Evolutionary conservation across 2,888 invertebrate species (phyloP), one percentile per base, ranked within the genome.

Genomic region (Psylliodes chrysocephalus): DNA sequence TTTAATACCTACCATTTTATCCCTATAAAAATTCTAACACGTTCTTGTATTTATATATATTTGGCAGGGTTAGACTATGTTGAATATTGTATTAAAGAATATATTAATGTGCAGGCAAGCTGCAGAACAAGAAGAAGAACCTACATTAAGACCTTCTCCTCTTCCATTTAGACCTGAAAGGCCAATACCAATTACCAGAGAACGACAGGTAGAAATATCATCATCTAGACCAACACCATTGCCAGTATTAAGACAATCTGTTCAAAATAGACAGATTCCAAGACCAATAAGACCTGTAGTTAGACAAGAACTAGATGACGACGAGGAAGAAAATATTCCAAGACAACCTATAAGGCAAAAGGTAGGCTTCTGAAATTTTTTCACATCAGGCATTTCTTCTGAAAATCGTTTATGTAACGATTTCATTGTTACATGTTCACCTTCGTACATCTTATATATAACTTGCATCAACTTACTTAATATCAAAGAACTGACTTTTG

Each of bases 151-250:
- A 64, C 72, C 67, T 14, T 67, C 71, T 44, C 77, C 78, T 22
- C 54, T 78, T 18, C 77, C 74, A 2, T 80, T 80, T 68, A 73
- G 80, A 52, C 81, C 80, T 1, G 80, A 81, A 67, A 73, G 79
- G 60, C 82, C 82, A 0, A 60, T 82, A 22, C 81, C 81, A 3
- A 68, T 81, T 15, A 66, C 78, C 0, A 71, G 81, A 60, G 77
- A 79, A 28, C 77, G 80, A 51, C 60, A 71, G 18, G 71, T 75
- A 3, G 63, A 63, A 57, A 51, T 70, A 72, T 46, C 72, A 69
- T 65, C 56, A 22, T 5, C 67, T 18, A 60, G 68, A 46, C 66
- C 73, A 8, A 63, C 67, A 5, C 64, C 52, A 8, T 55, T 60
- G n/a, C 47, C 53, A 14, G 14, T 35, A 0, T 42, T 44, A 14